phyloP scores from a whole-genome alignment of 1,140 invertebrate genomes.

The Neodiprion fabricii region DNA sequence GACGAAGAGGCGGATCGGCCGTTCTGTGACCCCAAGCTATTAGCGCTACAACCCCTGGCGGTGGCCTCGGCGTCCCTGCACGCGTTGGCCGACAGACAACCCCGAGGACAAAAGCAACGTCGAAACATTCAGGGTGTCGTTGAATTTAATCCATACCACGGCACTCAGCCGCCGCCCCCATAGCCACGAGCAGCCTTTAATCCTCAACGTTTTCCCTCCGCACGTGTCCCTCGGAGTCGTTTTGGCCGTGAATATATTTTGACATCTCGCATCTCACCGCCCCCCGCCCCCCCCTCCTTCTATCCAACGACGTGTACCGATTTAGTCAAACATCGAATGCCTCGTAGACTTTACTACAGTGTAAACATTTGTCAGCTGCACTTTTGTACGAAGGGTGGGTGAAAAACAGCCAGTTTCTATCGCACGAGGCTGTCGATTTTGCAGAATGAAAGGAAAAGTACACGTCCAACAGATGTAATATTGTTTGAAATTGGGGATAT shows the following conservation, averaged over 20 bases:
- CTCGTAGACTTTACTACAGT: background rate
- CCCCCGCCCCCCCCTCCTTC: too few species aligned
- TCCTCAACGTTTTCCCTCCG: background rate
- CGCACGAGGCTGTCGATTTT: too few species aligned
- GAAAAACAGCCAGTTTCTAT: background rate
- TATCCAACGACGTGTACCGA: background rate
- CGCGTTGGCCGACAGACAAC: background rate
- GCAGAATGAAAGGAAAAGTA: too few species aligned
- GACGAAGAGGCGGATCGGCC: background rate
- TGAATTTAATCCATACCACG: conserved; percentile 3
- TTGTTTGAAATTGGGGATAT: too few species aligned
- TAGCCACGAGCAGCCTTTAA: background rate
- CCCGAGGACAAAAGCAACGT: background rate
- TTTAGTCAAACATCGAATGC: background rate
- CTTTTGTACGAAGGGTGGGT: background rate
- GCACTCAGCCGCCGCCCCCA: background rate
- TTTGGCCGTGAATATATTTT: conserved; percentile 6
- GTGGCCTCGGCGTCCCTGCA: background rate
- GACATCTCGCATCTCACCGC: background rate
- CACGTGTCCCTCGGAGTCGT: conserved; percentile 3
- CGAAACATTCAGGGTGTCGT: conserved; percentile 1
- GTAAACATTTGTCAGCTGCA: background rate
- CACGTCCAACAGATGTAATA: too few species aligned
- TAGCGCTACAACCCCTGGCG: background rate
- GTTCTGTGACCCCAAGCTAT: conserved; percentile 4